Evolutionary conservation across 1,140 invertebrate species (phyloP).

Genomic region (Ips typographus): DNA sequence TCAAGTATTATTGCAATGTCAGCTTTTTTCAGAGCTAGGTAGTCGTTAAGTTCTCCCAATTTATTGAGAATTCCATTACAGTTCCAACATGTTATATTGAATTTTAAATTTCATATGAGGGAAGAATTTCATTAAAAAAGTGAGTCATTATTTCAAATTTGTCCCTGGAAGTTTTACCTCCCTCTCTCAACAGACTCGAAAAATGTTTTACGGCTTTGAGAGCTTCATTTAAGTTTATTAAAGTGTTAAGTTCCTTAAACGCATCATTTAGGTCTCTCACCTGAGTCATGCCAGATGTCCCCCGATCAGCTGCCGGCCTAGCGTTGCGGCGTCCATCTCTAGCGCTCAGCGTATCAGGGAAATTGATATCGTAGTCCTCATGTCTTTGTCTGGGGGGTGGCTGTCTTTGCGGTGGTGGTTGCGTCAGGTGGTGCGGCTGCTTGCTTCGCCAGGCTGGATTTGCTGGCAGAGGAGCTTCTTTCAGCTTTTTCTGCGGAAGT

Average conservation of each 20-base stretch:
- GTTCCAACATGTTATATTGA: conserved; percentile 16
- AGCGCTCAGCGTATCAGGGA: background rate
- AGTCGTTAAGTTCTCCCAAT: conserved; percentile 12
- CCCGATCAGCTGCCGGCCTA: background rate
- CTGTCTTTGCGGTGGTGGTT: background rate
- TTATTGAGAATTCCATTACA: conserved; percentile 12
- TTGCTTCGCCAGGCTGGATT: background rate
- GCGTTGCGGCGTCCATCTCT: background rate
- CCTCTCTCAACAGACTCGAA: background rate
- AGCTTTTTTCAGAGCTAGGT: background rate
- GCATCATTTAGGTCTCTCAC: conserved; percentile 11
- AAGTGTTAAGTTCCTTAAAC: conserved; percentile 10
- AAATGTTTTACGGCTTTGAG: conserved; percentile 2
- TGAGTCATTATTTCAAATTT: conserved; percentile 2
- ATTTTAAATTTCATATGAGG: conserved; percentile 4
- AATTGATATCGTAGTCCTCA: conserved; percentile 3
- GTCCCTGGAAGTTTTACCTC: background rate
- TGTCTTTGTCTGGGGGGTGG: background rate
- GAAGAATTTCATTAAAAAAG: conserved; percentile 7
- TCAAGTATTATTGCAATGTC: conserved; percentile 5
- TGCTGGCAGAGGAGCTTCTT: background rate
- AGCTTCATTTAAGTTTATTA: conserved; percentile 12
- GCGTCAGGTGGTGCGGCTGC: background rate
- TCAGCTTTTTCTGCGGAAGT: background rate
- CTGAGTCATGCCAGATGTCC: background rate